Conservation (phyloP, 1,140 invertebrate species). For the Apis dorsata region DNA sequence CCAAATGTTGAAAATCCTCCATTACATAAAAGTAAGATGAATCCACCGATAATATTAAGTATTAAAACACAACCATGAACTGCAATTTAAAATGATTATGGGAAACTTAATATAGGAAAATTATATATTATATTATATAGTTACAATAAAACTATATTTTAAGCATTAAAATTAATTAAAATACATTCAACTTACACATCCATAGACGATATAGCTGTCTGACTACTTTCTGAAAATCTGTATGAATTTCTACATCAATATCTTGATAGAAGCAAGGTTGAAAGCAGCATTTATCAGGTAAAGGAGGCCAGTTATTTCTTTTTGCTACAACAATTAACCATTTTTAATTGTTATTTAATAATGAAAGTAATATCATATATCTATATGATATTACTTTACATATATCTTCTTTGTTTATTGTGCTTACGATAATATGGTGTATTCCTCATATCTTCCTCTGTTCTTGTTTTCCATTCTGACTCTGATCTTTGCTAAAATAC, state of each 20-base stretch:
- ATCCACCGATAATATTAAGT: constrained; percentile 91
- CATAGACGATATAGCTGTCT: constrained; percentile 97
- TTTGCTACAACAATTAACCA: constrained; percentile 80
- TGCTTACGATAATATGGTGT: constrained; percentile 84
- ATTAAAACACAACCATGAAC: constrained; percentile 93
- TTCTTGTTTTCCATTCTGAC: constrained; percentile 92
- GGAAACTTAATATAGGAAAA: no score
- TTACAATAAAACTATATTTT: constrained; percentile 1
- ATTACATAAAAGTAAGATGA: constrained; percentile 85
- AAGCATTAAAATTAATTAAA: neutral
- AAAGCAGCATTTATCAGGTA: constrained; percentile 94
- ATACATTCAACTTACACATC: constrained; percentile 90
- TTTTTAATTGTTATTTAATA: constrained; percentile 16
- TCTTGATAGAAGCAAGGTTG: constrained; percentile 99
- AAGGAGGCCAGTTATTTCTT: constrained; percentile 98
- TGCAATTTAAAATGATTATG: constrained; percentile 79
- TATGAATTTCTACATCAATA: constrained; percentile 99
- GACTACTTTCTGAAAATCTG: constrained; percentile 98
- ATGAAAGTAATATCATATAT: neutral
- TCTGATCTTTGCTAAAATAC: constrained; percentile 81
- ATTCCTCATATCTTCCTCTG: constrained; percentile 92
- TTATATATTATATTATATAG: neutral
- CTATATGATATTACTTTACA: neutral
- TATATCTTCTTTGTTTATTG: constrained; percentile 11
- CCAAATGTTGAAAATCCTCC: constrained; percentile 90